Base-by-base conservation (phyloP, 2,113 vertebrate species). In the Chunga burmeisteri region DNA sequence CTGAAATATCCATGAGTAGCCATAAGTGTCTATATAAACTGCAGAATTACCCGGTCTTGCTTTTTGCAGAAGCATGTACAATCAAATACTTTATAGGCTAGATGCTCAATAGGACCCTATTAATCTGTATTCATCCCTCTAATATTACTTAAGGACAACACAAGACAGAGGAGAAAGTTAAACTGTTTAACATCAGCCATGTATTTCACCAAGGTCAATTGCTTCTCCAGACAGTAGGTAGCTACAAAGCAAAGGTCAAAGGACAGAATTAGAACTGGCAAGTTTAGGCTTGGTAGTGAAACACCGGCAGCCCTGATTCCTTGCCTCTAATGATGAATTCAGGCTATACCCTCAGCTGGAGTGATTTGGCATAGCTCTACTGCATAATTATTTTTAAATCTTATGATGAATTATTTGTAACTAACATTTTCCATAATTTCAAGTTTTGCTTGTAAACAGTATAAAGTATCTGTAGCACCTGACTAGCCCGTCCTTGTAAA, bases 401-500 rank as follows among this genome's bases (percentile, higher is more conserved):
- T 78, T 63, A 34, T 7, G 8, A 59, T 26, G 6, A 1, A 6
- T 89, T 70, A 40, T 66, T 80, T 80, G n/a, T 38, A 79, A 10
- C 25, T 67, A 49, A 71, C 2, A 38, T 78, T 94, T 96, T 86
- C 38, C 14, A 3, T 47, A 67, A 30, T 3, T 56, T 49, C 68
- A 94, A 77, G 6, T 8, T 10, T 80, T 77, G 36, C 11, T 21
- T 56, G 21, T 46, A 86, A 88, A 75, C 8, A 42, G 16, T 13
- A 44, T 40, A 12, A 80, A 6, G 13, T 66, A 88, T 68, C 38
- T 27, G 52, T 53, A 73, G n/a, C 26, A 90, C 22, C 46, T 78
- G 25, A 55, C 1, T 3, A 90, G 13, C 13, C 21, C 0, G 0
- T 66, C 23, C 34, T 66, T 46, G 7, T 16, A 84, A 83, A 77